A percentile compares a stretch with the other conserved stretches of the same genome.
These are phyloP conservation scores for Periophthalmodon schlosseri DNA, from an alignment of 2,113 vertebrate species.

Conservation along the genomic window DNA sequence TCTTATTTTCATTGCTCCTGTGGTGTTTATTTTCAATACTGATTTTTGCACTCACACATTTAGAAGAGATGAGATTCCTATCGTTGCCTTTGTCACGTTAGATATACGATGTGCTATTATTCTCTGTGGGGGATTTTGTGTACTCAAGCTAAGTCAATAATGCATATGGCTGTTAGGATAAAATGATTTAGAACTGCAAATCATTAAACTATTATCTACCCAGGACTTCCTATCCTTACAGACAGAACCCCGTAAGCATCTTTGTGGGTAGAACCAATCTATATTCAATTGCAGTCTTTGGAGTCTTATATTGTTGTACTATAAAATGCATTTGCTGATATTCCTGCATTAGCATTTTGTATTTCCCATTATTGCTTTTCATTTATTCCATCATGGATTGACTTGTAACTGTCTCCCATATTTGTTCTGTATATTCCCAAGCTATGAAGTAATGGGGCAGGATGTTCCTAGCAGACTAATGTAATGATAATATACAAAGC, in stretches of 20 bases:
- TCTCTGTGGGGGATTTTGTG: not conserved
- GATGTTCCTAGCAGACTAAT: no score
- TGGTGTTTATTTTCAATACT: not conserved
- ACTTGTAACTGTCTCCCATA: not conserved
- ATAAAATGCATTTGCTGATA: not conserved
- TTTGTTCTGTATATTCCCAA: not conserved
- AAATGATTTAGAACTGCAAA: not conserved
- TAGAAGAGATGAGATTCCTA: not conserved
- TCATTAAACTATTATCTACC: slow-evolving; percentile 10
- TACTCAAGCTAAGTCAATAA: slow-evolving; percentile 1
- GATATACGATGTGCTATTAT: slow-evolving; percentile 3
- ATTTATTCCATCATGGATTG: not conserved
- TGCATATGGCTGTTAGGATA: not conserved
- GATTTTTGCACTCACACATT: not conserved
- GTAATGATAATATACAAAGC: no score
- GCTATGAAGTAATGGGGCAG: not conserved
- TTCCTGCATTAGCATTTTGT: not conserved
- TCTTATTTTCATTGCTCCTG: slow-evolving; percentile 11
- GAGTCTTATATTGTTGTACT: not conserved
- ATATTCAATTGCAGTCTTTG: not conserved
- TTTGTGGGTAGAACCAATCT: not conserved
- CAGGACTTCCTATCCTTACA: slow-evolving; percentile 1
- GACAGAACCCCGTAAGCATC: not conserved
- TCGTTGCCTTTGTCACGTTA: not conserved
- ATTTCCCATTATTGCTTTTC: not conserved